These are phyloP conservation scores for Capricornis sumatraensis DNA, from an alignment of 2,113 vertebrate species.

Conservation along the genomic window DNA sequence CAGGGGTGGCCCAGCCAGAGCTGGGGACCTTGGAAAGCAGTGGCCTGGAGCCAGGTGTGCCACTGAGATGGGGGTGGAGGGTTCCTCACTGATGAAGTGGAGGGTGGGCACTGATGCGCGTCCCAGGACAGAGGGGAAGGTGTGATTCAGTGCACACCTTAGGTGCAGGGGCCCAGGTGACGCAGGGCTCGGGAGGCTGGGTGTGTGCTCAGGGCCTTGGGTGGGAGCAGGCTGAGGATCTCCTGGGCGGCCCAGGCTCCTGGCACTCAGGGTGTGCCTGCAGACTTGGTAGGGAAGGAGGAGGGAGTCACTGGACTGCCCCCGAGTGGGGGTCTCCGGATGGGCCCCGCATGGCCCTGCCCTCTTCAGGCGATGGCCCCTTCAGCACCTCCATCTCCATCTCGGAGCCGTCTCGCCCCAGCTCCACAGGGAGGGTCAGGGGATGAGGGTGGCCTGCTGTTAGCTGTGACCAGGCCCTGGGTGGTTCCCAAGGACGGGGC, in stretches of 20 bases:
- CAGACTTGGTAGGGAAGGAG: not conserved
- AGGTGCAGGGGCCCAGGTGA: not conserved
- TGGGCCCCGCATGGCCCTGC: fast-evolving
- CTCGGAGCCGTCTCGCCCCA: fast-evolving
- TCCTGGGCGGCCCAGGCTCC: fast-evolving
- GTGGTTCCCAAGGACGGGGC: not conserved
- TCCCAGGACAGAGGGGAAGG: not conserved
- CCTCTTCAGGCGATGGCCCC: not conserved
- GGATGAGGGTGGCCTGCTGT: not conserved
- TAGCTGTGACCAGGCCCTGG: not conserved
- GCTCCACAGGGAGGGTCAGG: fast-evolving
- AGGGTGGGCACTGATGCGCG: fast-evolving
- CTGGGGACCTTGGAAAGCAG: not conserved
- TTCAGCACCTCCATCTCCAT: not conserved
- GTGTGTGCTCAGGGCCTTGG: fast-evolving
- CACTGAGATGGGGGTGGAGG: not conserved
- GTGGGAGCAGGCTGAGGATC: not conserved
- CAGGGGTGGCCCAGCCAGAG: fast-evolving
- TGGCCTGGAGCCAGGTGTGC: fast-evolving
- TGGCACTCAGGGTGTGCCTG: fast-evolving
- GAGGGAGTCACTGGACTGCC: fast-evolving
- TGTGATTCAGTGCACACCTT: fast-evolving
- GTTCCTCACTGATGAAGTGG: not conserved
- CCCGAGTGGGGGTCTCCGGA: fast-evolving
- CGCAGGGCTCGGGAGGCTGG: fast-evolving